phyloP scores from a whole-genome alignment of 2,888 invertebrate genomes.

The Harmothoe impar region DNA sequence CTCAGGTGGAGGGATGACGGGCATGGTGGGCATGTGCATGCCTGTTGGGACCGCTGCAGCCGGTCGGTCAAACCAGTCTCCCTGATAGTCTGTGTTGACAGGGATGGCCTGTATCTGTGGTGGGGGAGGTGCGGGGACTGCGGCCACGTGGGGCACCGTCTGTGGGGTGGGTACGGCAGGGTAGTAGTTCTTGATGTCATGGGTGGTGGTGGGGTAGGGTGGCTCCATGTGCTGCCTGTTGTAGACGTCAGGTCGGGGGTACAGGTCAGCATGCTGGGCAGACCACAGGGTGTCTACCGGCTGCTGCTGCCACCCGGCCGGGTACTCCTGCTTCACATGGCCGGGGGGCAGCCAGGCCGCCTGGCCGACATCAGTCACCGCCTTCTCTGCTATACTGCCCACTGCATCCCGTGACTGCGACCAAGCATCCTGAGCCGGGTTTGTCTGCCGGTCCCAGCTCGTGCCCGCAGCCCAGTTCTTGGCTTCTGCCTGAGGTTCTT shows the following conservation, averaged over 20 bases:
- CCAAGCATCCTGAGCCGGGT: neutral
- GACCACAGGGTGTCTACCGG: neutral
- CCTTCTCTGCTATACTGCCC: neutral
- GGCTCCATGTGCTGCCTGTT: neutral
- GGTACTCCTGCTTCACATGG: neutral
- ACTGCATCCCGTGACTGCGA: neutral
- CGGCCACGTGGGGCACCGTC: neutral
- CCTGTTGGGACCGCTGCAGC: neutral
- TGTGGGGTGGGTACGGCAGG: neutral
- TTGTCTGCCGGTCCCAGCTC: neutral
- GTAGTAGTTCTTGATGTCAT: neutral
- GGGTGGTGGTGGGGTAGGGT: neutral
- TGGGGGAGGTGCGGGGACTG: neutral
- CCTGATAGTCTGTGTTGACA: conserved; percentile 33
- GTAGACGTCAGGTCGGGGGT: neutral
- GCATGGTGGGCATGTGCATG: neutral
- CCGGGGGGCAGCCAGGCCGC: neutral
- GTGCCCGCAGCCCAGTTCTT: neutral
- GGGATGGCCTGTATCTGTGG: neutral
- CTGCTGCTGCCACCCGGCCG: neutral
- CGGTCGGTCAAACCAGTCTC: conserved; percentile 34
- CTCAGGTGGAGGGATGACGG: neutral
- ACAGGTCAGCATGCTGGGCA: neutral
- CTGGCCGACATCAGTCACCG: neutral
- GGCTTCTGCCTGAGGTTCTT: neutral